Evolutionary conservation across 64 coral and sea anemone species (phyloP).

Genomic region (Dendrophyllia cribrosa): DNA sequence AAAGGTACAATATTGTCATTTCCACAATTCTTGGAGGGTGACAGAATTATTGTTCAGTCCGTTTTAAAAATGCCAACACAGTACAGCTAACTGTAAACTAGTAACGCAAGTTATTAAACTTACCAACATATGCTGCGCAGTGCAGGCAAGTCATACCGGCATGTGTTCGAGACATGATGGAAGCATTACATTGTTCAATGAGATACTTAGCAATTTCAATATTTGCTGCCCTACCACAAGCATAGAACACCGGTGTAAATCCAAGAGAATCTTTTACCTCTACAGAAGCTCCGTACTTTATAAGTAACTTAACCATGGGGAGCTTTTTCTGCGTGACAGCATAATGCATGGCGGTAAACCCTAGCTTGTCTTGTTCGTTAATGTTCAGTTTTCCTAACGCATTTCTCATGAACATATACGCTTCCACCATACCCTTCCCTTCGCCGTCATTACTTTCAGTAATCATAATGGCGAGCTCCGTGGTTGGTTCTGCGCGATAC

Average conservation of each 20-base stretch:
- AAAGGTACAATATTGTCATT: no score
- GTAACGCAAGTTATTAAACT: not conserved
- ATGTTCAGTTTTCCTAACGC: slow-evolving; percentile 40
- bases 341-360: slow-evolving; percentile 50
- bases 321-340: slow-evolving; percentile 34
- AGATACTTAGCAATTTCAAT: slow-evolving; percentile 58
- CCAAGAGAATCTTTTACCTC: slow-evolving; percentile 57
- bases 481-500: slow-evolving; percentile 9
- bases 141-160: slow-evolving; percentile 41
- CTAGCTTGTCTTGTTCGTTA: slow-evolving; percentile 50
- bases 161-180: not conserved
- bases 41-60: no score
- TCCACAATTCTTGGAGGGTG: no score
- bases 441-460: slow-evolving; percentile 34
- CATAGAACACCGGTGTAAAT: slow-evolving; percentile 66
- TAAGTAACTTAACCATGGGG: slow-evolving; percentile 11
- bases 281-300: slow-evolving; percentile 14
- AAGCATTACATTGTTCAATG: slow-evolving; percentile 54
- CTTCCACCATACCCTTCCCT: not conserved
- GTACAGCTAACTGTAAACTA: no score
- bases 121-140: slow-evolving; percentile 42
- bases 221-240: slow-evolving; percentile 21
- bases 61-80: no score
- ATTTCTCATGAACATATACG: slow-evolving; percentile 30
- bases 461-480: slow-evolving; percentile 24